These are phyloP conservation scores for Toxotes chatareus DNA, from an alignment of 2,113 vertebrate genomes.

Conservation along the genomic window DNA sequence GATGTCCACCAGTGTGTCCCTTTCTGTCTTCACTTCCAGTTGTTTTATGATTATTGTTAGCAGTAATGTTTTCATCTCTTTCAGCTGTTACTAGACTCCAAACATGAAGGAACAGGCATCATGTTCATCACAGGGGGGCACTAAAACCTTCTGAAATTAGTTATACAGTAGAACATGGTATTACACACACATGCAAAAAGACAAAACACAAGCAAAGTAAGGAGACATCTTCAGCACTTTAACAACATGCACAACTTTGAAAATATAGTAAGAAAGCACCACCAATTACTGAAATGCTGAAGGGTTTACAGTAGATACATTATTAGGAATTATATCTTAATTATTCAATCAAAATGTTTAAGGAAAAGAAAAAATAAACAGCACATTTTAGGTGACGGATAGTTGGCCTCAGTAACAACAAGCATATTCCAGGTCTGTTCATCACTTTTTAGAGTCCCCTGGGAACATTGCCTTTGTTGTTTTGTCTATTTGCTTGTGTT, in stretches of 20 bases:
- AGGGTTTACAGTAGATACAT: no score
- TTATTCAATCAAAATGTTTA: no score
- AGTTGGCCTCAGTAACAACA: no score
- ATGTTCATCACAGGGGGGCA: constrained; percentile 72
- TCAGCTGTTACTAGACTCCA: constrained; percentile 38
- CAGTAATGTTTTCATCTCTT: constrained; percentile 52
- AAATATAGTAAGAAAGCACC: neutral
- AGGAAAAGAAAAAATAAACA: no score
- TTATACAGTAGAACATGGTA: constrained; percentile 47
- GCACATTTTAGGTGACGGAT: no score
- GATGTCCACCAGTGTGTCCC: constrained; percentile 29
- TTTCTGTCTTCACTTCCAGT: constrained; percentile 40
- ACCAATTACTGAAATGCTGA: neutral
- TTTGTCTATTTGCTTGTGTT: neutral
- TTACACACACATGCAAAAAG: neutral
- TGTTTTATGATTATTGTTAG: constrained; percentile 45
- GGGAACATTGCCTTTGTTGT: neutral
- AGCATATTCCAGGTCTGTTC: no score
- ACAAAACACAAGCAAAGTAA: neutral
- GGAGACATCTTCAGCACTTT: neutral
- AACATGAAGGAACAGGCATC: constrained; percentile 43
- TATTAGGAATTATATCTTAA: no score
- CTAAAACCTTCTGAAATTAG: constrained; percentile 55
- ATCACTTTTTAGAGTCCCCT: no score
- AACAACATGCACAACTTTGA: neutral